Evolutionary conservation across 2,888 invertebrate genomes (phyloP), one percentile per base, ranked within the genome.

Genomic region (Tetropium fuscum): DNA sequence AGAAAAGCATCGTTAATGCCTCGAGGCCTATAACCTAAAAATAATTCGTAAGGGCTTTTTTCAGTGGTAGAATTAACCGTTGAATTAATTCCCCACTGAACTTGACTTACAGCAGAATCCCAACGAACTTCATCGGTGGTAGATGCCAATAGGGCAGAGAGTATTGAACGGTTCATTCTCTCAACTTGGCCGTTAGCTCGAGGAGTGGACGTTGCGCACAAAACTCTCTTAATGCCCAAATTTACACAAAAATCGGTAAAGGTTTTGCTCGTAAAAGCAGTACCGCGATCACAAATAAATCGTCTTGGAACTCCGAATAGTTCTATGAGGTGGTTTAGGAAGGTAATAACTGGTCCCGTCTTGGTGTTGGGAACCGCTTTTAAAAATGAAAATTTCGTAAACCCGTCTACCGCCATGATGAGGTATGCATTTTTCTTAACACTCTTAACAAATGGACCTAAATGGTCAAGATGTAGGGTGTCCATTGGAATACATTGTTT

Each of bases 351-450:
- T 15, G 61, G 60, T 3, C 7, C 15, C 4, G 58, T 47, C 44
- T 64, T 64, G 1, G 69, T 73, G 16, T 36, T 63, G 8, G 53
- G 41, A 11, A 68, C 64, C 3, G 75, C 64, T 27, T 63, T 68
- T 6, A 75, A 55, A 53, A 75, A 75, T 3, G 71, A 60, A 67
- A 75, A 78, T 60, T 77, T 78, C 6, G 75, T 78, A 56, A 76
- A 78, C 1, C 66, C 71, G 53, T 77, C 76, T 8, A 77, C 73
- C 0, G 60, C 45, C 0, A 77, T 74, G 3, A 77, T 60, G 6
- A 77, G 44, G 41, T 76, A 74, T 30, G 38, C 19, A 30, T 68
- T 66, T 20, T 61, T 69, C 34, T 71, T 63, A n/a, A 53, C 48
- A 41, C 59, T 67, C 11, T 48, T 64, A 1, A 63, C 62, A 38